Base-by-base conservation (phyloP, 2,888 invertebrate species). In the Volucella inflata region DNA sequence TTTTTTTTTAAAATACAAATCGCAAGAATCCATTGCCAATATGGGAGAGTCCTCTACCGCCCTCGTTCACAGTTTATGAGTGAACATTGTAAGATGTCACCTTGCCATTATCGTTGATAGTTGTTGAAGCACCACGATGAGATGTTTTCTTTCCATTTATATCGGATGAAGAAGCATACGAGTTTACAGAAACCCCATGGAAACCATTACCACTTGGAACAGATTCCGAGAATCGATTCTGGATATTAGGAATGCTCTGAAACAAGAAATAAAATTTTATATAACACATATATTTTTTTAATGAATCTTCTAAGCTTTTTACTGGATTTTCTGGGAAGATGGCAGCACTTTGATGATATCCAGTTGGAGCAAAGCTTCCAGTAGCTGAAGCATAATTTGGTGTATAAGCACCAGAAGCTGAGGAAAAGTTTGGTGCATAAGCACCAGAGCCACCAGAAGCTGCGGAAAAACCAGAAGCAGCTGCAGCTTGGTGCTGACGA, bases 81-180 rank as follows among this genome's bases (percentile, higher is more conserved):
- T 91, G 89, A 50, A 90, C 89, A 48, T 89, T 89, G 74, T 95
- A 95, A 59, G 93, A 93, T 71, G 94, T 94, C 51, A 96, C 89
- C 89, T 94, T 95, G 84, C 96, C 96, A 89, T 96, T 96, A 88
- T 96, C 94, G 89, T 96, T 95, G 68, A 96, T 93, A 0, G 94
- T 93, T 9, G 96, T 95, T 53, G 94, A 92, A 0, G 96, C 94
- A 57, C 93, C 93, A 84, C 95, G 94, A 83, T 92, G 93, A 64
- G 90, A 93, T 12, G 90, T 89, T 65, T 93, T 92, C 87, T 94
- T 92, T 3, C 96, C 96, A 89, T 95, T 93, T 38, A 94, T 89
- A 88, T 94, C 93, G 0, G 93, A 89, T 0, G 94, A 94, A 1
- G 93, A 93, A 36, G 95, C 93, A 88, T 91, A 94, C 0, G 95